Evolutionary conservation across 2,888 invertebrate species (phyloP), one percentile per base, ranked within the genome.

Genomic region (Himalopsyche japonica): DNA sequence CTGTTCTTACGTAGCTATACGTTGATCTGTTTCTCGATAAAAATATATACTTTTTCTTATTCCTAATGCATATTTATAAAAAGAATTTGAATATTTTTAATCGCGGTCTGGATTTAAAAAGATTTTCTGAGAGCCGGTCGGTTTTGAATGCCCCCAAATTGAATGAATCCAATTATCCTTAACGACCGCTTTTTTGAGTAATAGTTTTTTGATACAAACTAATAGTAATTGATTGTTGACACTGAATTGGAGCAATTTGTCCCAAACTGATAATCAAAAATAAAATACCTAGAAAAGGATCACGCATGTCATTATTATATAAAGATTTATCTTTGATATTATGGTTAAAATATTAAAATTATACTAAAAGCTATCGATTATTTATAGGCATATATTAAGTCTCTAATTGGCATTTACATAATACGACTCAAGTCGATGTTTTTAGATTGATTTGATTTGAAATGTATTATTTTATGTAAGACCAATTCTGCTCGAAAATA

Each of bases 181-280:
- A 57, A 57, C 57, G n/a, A 24, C 57, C 57, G 20, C 20, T 57
- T 24, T n/a, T 64, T 76, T 83, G 83, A 83, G 79, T 79, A 80
- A 83, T 80, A 76, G 83, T 48, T 83, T 80, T 83, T 83, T 83
- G 83, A 83, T 83, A 83, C 7, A 57, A 57, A 57, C 57, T 24
- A 57, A 80, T 48, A 48, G 64, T 83, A 83, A 83, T 83, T 83
- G 83, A 83, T 83, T 80, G 83, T 83, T 83, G 83, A 83, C 83
- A 83, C 83, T 80, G 34, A 83, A 79, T 80, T 76, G 83, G 47
- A 79, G 49, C 83, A 83, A 83, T 83, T 83, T 83, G 83, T 83
- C 79, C 82, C 43, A 34, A 78, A 79, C 79, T 82, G 37, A 82
- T 82, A 78, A 57, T 57, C 57, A 57, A 57, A n/a, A 20, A 57